phyloP scores from a whole-genome alignment of 2,888 invertebrate genomes.

The Meiosimyza platycephala region DNA sequence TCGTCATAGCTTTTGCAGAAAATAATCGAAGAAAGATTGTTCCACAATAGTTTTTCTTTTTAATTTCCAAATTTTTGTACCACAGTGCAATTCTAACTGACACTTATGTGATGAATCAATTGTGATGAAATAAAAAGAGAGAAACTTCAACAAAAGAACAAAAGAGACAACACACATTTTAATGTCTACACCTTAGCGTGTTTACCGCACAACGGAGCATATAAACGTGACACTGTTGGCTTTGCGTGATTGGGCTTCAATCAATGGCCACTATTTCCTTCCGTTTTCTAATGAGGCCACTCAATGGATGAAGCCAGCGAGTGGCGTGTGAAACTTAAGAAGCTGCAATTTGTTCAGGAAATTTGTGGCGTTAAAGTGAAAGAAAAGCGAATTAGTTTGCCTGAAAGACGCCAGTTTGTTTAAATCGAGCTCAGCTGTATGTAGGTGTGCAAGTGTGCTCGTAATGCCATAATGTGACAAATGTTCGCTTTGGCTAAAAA shows the following conservation, averaged over 20 bases:
- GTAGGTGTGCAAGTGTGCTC: too few relatives aligned
- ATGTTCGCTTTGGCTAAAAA: too few relatives aligned
- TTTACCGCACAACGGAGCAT: neutral
- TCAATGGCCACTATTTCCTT: neutral
- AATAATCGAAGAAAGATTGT: too few relatives aligned
- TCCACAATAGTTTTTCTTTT: too few relatives aligned
- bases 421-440: too few relatives aligned
- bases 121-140: slow-evolving; percentile 1
- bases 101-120: slow-evolving; percentile 9
- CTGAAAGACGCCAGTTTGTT: too few relatives aligned
- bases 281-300: slow-evolving; percentile 11
- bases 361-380: neutral
- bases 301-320: neutral
- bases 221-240: slow-evolving; percentile 1
- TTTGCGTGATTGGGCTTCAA: slow-evolving; percentile 2
- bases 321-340: neutral
- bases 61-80: neutral
- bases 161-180: too few relatives aligned
- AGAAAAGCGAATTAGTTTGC: neutral
- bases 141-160: neutral
- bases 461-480: too few relatives aligned
- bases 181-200: too few relatives aligned
- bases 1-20: too few relatives aligned
- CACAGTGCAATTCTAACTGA: neutral
- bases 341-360: neutral